Conservation (phyloP, 1,140 invertebrate genomes). For the Achatina immaculata region DNA sequence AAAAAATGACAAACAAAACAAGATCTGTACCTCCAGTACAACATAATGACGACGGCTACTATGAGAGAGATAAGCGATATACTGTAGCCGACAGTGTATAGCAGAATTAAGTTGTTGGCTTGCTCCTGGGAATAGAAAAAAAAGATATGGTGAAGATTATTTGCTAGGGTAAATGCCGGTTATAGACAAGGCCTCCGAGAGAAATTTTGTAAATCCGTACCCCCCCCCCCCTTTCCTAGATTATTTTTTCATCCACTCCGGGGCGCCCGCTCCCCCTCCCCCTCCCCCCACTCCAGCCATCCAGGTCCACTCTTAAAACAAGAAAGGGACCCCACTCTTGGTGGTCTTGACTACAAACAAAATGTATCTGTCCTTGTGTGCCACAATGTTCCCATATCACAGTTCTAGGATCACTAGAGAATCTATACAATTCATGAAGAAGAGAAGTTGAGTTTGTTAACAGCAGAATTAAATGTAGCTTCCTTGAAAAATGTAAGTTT, state of each 20-base stretch:
- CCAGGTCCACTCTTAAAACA: not conserved
- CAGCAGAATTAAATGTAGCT: too few relatives aligned
- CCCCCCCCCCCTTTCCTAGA: not conserved
- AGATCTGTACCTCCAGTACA: slow-evolving; percentile 77
- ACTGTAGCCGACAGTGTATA: slow-evolving; percentile 80
- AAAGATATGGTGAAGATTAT: not conserved
- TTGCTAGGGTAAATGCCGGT: not conserved
- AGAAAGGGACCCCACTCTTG: too few relatives aligned
- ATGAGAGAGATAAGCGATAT: slow-evolving; percentile 79
- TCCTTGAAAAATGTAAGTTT: too few relatives aligned
- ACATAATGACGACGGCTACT: slow-evolving; percentile 78
- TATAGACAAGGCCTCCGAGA: not conserved
- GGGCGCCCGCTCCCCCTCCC: not conserved
- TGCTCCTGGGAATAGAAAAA: slow-evolving; percentile 71
- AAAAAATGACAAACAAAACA: not conserved
- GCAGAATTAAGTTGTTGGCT: slow-evolving; percentile 76
- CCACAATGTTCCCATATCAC: too few relatives aligned
- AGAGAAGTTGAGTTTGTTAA: too few relatives aligned
- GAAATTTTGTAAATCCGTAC: too few relatives aligned
- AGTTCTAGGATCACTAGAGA: too few relatives aligned
- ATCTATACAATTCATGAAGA: too few relatives aligned
- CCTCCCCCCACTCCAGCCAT: not conserved
- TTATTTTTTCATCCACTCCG: not conserved
- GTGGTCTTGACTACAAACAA: too few relatives aligned
- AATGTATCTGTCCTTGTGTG: too few relatives aligned